Evolutionary conservation across 2,797 vertebrate genomes (phyloP).

Genomic region (Carapus acus): DNA sequence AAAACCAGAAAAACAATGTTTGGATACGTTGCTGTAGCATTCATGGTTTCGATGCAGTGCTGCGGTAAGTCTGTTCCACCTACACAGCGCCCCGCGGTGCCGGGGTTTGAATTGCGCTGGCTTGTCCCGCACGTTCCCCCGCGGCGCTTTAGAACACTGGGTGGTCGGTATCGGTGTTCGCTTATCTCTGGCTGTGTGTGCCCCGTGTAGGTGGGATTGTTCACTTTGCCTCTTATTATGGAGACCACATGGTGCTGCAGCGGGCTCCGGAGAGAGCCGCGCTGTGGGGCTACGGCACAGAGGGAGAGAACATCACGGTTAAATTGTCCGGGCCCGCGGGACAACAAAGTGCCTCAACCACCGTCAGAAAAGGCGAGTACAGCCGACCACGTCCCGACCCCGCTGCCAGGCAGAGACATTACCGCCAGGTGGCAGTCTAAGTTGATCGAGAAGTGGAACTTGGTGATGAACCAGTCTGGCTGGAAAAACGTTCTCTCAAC

Average conservation of each 20-base stretch:
- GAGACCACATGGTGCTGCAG: slow-evolving; percentile 87
- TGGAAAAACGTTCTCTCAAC: no score
- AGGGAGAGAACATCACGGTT: slow-evolving; percentile 61
- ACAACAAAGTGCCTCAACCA: slow-evolving; percentile 36
- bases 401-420: no score
- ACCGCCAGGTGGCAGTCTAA: no score
- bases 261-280: slow-evolving; percentile 76
- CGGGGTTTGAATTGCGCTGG: no score
- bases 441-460: no score
- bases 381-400: no score
- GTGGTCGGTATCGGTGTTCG: no score
- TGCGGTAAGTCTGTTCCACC: slow-evolving; percentile 33
- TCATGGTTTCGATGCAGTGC: slow-evolving; percentile 1
- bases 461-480: no score
- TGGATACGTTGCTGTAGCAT: not conserved
- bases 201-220: slow-evolving; percentile 47
- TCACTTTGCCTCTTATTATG: slow-evolving; percentile 81
- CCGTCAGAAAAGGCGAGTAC: slow-evolving; percentile 58
- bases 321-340: slow-evolving; percentile 39
- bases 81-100: no score
- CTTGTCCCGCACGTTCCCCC: no score
- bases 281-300: slow-evolving; percentile 79
- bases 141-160: no score
- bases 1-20: no score
- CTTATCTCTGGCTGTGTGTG: not conserved